phyloP scores from a whole-genome alignment of 2,797 vertebrate species.

The Leucoraja ocellata region DNA sequence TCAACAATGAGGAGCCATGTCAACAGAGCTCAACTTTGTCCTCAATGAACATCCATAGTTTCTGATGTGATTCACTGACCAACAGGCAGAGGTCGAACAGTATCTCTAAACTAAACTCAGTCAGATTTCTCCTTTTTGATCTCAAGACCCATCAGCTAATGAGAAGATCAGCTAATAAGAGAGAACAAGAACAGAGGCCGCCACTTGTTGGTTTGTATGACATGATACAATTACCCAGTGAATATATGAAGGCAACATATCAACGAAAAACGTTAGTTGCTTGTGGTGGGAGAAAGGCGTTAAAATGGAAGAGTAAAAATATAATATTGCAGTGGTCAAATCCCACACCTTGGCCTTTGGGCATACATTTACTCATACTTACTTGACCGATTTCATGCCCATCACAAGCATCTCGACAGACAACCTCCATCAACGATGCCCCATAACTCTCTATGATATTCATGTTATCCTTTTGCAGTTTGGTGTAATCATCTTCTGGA shows the following conservation, averaged over 20 bases:
- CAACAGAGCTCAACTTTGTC: neutral
- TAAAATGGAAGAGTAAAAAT: neutral
- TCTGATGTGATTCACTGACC: neutral
- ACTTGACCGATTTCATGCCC: constrained; percentile 94
- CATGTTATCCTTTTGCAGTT: constrained; percentile 88
- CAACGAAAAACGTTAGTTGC: neutral
- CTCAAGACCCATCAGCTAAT: too few relatives aligned
- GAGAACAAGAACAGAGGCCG: neutral
- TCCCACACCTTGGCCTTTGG: neutral
- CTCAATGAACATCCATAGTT: neutral
- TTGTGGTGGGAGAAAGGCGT: neutral
- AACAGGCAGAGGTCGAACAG: neutral
- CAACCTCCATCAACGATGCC: constrained; percentile 90
- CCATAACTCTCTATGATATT: constrained; percentile 92
- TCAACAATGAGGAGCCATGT: neutral
- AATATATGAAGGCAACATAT: neutral
- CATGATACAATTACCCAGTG: neutral
- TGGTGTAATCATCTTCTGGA: constrained; percentile 89
- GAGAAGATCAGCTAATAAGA: neutral
- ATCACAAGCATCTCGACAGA: constrained; percentile 91
- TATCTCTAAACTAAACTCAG: too few relatives aligned
- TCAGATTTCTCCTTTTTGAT: too few relatives aligned
- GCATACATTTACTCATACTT: constrained; percentile 38
- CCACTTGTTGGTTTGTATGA: neutral
- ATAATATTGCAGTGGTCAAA: neutral